Evolutionary conservation across 2,797 vertebrate species (phyloP).

Genomic region (Ctenosaura bakeri): DNA sequence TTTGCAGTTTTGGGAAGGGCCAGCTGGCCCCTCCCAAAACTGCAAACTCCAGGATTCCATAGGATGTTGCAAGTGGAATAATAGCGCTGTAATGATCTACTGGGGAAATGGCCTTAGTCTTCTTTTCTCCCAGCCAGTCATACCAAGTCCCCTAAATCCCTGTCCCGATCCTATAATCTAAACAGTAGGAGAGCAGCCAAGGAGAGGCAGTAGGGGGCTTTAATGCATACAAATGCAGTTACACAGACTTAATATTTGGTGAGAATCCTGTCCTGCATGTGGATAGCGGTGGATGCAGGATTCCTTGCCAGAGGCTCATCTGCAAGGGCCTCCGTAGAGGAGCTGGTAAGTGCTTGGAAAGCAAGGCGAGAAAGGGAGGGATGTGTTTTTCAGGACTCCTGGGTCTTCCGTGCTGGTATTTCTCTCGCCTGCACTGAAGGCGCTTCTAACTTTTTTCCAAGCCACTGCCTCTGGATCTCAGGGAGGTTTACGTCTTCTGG

Average conservation of each 20-base stretch:
- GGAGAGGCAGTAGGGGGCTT: not conserved
- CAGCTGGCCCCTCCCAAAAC: too few relatives aligned
- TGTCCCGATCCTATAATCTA: not conserved
- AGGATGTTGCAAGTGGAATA: too few relatives aligned
- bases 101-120: too few relatives aligned
- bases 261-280: not conserved
- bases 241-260: not conserved
- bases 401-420: conserved; percentile 3
- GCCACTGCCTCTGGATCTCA: conserved; percentile 12
- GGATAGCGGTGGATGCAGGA: not conserved
- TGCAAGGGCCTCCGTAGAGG: not conserved
- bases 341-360: not conserved
- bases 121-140: too few relatives aligned
- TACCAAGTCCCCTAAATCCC: too few relatives aligned
- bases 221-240: not conserved
- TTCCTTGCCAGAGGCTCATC: not conserved
- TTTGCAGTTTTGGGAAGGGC: too few relatives aligned
- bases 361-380: too few relatives aligned
- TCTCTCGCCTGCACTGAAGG: not conserved
- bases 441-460: not conserved
- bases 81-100: too few relatives aligned
- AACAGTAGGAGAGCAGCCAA: not conserved
- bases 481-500: conserved; percentile 28
- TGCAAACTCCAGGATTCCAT: too few relatives aligned
- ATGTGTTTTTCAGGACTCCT: not conserved